Percentiles rank a stretch among this genome's conserved stretches.
Conservation (phyloP, 2,888 invertebrate species). For the Temnothorax ravouxi region DNA sequence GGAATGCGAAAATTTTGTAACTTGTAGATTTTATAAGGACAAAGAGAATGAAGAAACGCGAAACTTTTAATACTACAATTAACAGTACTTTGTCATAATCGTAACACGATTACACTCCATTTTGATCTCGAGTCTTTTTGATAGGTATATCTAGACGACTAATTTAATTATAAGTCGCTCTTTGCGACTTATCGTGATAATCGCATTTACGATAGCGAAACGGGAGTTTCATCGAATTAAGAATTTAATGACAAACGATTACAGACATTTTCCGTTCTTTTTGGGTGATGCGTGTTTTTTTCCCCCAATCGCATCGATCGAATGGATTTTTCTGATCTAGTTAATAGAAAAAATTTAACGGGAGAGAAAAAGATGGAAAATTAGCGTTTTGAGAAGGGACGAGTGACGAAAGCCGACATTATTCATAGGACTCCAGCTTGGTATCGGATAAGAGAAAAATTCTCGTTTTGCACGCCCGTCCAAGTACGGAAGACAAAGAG, state of each 20-base stretch:
- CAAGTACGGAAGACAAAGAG: slow-evolving; percentile 11
- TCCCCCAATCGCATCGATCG: neutral
- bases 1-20: neutral
- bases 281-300: neutral
- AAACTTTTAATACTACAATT: neutral
- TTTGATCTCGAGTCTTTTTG: neutral
- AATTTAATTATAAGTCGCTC: neutral
- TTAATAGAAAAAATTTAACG: neutral
- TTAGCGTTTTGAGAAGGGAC: neutral
- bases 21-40: no score
- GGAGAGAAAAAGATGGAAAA: neutral
- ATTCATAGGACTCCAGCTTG: neutral
- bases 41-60: neutral
- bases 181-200: neutral
- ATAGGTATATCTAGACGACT: neutral
- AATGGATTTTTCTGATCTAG: neutral
- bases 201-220: neutral
- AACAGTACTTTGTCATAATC: neutral
- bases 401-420: neutral
- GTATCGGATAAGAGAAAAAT: neutral
- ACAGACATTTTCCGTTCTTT: neutral
- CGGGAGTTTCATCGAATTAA: neutral
- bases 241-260: neutral
- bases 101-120: neutral
- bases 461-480: neutral